phyloP scores from a whole-genome alignment of 2,888 invertebrate species.

The Hyppa rectilinea region DNA sequence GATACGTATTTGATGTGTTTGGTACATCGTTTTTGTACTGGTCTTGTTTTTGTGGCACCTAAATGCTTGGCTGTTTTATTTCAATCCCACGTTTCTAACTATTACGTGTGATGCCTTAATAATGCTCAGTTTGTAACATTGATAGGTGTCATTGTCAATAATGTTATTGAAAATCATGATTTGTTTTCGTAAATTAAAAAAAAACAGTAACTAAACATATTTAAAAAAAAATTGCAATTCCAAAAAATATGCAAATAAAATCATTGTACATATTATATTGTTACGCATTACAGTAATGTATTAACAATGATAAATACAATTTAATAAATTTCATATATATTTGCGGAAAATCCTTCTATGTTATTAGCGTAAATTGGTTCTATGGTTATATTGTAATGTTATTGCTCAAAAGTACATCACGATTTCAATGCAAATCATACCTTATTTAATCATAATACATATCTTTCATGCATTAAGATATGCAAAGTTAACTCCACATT shows the following conservation, averaged over 20 bases:
- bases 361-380: slow-evolving; percentile 48
- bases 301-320: slow-evolving; percentile 22
- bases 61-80: neutral
- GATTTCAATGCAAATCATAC: slow-evolving; percentile 44
- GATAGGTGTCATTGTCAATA: too few species aligned
- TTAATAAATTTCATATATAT: slow-evolving; percentile 24
- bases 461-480: slow-evolving; percentile 49
- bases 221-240: too few species aligned
- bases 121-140: too few species aligned
- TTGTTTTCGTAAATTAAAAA: too few species aligned
- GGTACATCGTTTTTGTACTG: slow-evolving; percentile 23
- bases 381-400: slow-evolving; percentile 36
- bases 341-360: slow-evolving; percentile 39
- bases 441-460: slow-evolving; percentile 51
- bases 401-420: slow-evolving; percentile 42
- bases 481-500: slow-evolving; percentile 24
- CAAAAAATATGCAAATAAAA: too few species aligned
- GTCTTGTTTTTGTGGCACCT: neutral
- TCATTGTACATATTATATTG: slow-evolving; percentile 9
- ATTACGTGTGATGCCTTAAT: too few species aligned
- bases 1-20: slow-evolving; percentile 50
- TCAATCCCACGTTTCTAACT: too few species aligned
- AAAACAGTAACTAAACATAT: too few species aligned
- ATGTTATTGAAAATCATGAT: too few species aligned
- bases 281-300: slow-evolving; percentile 18